Percentiles rank a stretch among this genome's conserved stretches.
Evolutionary conservation across 2,797 vertebrate species (phyloP).

Genomic region (Discoglossus pictus): DNA sequence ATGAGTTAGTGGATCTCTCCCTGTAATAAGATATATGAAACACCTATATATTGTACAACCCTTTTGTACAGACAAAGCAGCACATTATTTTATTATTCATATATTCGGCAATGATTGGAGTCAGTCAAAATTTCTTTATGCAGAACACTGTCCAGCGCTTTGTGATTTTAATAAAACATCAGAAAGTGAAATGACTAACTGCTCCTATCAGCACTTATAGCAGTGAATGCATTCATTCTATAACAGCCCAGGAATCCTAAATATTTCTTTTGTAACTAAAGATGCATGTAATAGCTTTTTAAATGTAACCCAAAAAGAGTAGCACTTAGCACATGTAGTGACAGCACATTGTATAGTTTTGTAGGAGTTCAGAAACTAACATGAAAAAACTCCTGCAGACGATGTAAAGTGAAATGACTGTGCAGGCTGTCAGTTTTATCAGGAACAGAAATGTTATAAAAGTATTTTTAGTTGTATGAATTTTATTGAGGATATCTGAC

Average conservation of each 20-base stretch:
- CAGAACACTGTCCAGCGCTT: too few relatives aligned
- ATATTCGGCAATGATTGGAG: too few relatives aligned
- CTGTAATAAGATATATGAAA: too few relatives aligned
- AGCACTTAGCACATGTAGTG: conserved; percentile 5
- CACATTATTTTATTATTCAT: too few relatives aligned
- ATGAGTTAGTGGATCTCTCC: too few relatives aligned
- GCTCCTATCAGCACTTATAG: conserved; percentile 16
- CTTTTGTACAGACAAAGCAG: too few relatives aligned
- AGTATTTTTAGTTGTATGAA: conserved; percentile 8
- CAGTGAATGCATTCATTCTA: conserved; percentile 11
- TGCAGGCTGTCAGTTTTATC: background rate
- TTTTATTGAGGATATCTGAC: conserved; percentile 28
- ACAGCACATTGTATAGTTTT: conserved; percentile 22
- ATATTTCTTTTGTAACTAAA: conserved; percentile 29
- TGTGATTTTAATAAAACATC: conserved; percentile 22
- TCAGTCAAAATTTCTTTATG: too few relatives aligned
- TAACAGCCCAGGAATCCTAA: conserved; percentile 1
- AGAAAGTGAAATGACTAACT: conserved; percentile 24
- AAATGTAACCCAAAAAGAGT: conserved; percentile 22
- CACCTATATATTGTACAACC: too few relatives aligned
- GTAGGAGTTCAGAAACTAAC: conserved; percentile 24
- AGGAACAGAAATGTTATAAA: conserved; percentile 5
- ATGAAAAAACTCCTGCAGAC: conserved; percentile 9
- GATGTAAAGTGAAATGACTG: conserved; percentile 26
- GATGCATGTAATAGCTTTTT: conserved; percentile 40